These are phyloP conservation scores for Scarus forsteni DNA, from an alignment of 2,797 vertebrate species.

Conservation along the genomic window DNA sequence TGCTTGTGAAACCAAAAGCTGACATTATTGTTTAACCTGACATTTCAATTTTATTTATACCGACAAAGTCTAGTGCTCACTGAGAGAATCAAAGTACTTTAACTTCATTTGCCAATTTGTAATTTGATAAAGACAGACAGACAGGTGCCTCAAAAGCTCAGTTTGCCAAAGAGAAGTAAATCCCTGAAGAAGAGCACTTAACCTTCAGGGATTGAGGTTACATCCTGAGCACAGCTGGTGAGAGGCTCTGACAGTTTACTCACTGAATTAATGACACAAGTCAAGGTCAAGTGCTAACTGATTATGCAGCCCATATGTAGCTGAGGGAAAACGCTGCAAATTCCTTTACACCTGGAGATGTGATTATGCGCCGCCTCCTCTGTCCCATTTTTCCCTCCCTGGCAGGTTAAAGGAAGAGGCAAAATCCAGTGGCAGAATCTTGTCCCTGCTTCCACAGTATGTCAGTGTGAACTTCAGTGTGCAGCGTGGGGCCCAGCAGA, in stretches of 20 bases:
- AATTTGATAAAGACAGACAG: neutral
- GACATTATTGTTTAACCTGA: too few species aligned
- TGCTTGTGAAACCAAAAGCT: too few species aligned
- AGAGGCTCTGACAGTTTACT: slow-evolving; percentile 76
- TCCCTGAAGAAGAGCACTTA: slow-evolving; percentile 50
- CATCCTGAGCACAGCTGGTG: slow-evolving; percentile 75
- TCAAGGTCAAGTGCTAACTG: slow-evolving; percentile 80
- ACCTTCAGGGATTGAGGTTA: slow-evolving; percentile 77
- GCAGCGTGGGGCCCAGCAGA: slow-evolving; percentile 63
- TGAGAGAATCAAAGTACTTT: too few species aligned
- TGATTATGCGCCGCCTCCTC: slow-evolving; percentile 62
- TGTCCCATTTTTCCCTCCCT: slow-evolving; percentile 53
- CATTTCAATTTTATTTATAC: too few species aligned
- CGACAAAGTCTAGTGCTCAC: too few species aligned
- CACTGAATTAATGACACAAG: slow-evolving; percentile 80
- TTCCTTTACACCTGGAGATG: slow-evolving; percentile 74
- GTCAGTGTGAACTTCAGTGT: slow-evolving; percentile 38
- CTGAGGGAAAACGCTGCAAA: slow-evolving; percentile 54
- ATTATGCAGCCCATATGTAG: slow-evolving; percentile 75
- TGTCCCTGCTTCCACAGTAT: slow-evolving; percentile 32
- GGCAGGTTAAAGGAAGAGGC: slow-evolving; percentile 39
- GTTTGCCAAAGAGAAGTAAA: slow-evolving; percentile 43
- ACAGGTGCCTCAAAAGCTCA: neutral
- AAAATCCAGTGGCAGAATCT: slow-evolving; percentile 11
- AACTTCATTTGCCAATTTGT: too few species aligned